These are phyloP conservation scores for Rhynchophorus ferrugineus DNA, from an alignment of 1,140 invertebrate species.

Conservation along the genomic window DNA sequence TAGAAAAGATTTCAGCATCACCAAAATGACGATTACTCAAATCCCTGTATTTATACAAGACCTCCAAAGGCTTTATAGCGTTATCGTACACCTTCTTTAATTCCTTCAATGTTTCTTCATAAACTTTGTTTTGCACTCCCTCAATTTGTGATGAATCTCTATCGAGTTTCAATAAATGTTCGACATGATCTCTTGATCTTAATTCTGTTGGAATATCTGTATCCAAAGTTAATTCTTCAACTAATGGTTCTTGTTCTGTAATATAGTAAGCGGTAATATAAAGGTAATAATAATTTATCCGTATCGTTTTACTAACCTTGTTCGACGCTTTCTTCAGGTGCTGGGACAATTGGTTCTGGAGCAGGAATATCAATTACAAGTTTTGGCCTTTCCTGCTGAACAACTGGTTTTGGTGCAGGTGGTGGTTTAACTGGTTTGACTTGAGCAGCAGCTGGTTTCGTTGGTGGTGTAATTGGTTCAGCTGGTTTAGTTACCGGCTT, in stretches of 20 bases:
- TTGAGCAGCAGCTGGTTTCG: not conserved
- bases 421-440: not conserved
- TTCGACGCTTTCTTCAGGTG: constrained; percentile 21
- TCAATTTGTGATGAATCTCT: constrained; percentile 66
- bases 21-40: constrained; percentile 87
- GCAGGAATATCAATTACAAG: constrained; percentile 6
- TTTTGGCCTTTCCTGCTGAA: constrained; percentile 9
- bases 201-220: constrained; percentile 68
- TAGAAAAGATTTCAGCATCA: constrained; percentile 92
- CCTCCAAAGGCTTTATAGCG: constrained; percentile 84
- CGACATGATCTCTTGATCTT: constrained; percentile 71
- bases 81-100: constrained; percentile 81
- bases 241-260: constrained; percentile 35
- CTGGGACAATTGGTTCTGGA: constrained; percentile 7
- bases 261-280: not conserved
- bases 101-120: constrained; percentile 72
- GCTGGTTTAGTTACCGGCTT: constrained; percentile 6
- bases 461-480: not conserved
- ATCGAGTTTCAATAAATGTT: constrained; percentile 70
- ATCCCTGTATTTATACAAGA: constrained; percentile 84
- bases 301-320: constrained; percentile 8
- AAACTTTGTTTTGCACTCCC: constrained; percentile 61
- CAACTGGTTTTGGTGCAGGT: not conserved
- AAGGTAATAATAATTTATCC: not conserved
- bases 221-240: constrained; percentile 54